Evolutionary conservation across 1,140 invertebrate genomes (phyloP).

Genomic region (Pteromalus puparum): DNA sequence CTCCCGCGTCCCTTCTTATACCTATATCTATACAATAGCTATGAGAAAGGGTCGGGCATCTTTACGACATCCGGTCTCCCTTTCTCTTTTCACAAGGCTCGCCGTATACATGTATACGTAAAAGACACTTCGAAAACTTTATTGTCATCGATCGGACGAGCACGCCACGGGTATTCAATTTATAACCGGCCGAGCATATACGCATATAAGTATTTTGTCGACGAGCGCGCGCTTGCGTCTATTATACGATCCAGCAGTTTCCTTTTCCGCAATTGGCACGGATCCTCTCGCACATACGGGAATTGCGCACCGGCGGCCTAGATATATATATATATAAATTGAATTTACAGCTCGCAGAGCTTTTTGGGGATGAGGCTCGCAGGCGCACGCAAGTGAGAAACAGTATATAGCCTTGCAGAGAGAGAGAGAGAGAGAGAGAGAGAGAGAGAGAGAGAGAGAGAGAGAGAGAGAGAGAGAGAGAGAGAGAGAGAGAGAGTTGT

Average conservation of each 20-base stretch:
- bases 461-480: no score
- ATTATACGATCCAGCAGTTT: not conserved
- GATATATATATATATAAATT: not conserved
- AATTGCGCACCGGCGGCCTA: not conserved
- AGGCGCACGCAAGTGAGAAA: not conserved
- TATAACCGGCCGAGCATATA: not conserved
- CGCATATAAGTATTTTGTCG: not conserved
- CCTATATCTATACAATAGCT: no score
- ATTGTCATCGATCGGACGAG: not conserved
- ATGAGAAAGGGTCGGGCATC: not conserved
- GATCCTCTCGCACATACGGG: not conserved
- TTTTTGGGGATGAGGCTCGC: not conserved
- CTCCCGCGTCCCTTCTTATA: no score
- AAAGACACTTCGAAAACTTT: not conserved
- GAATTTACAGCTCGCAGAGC: not conserved
- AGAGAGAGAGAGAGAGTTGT: not conserved
- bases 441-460: no score
- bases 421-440: not conserved
- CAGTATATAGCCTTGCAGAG: not conserved
- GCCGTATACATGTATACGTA: not conserved
- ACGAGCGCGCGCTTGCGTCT: not conserved
- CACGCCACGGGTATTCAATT: not conserved
- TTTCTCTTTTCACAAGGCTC: not conserved
- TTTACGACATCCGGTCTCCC: not conserved
- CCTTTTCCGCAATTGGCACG: conserved; percentile 16